These are phyloP conservation scores for Pachycephala philippinensis DNA, from an alignment of 2,113 vertebrate species.

Conservation along the genomic window DNA sequence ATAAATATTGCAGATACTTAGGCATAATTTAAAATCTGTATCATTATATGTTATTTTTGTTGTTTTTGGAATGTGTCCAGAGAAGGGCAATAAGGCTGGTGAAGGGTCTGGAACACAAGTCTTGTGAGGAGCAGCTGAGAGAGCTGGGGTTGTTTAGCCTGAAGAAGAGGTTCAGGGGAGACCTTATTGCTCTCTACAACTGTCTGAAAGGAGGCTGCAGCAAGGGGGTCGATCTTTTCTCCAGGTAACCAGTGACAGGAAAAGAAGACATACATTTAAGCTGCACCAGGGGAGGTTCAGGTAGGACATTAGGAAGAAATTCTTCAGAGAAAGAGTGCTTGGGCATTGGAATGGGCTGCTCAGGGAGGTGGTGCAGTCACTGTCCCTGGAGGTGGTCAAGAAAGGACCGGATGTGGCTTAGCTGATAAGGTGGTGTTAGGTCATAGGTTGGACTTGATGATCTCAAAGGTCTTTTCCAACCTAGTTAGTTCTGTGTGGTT, in stretches of 20 bases:
- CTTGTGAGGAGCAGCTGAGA: not conserved
- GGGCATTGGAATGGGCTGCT: not conserved
- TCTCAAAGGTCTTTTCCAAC: not conserved
- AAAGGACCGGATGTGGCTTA: not conserved
- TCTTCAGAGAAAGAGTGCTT: not conserved
- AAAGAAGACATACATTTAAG: not conserved
- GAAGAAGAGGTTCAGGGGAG: not conserved
- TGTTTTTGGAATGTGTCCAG: not conserved
- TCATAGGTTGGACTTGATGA: not conserved
- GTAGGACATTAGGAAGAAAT: not conserved
- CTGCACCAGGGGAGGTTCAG: rapidly evolving
- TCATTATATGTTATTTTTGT: not conserved
- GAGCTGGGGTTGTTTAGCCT: not conserved
- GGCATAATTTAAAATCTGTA: not conserved
- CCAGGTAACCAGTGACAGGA: too few relatives aligned
- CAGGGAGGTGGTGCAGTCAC: not conserved
- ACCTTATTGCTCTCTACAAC: not conserved
- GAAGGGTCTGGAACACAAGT: not conserved
- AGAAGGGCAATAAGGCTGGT: not conserved
- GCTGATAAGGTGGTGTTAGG: not conserved
- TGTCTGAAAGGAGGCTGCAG: not conserved
- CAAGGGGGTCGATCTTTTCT: rapidly evolving
- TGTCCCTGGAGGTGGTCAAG: not conserved
- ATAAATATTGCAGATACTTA: not conserved
- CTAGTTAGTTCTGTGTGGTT: not conserved